phyloP scores from a whole-genome alignment of 2,888 invertebrate genomes.

The Xestia xanthographa region DNA sequence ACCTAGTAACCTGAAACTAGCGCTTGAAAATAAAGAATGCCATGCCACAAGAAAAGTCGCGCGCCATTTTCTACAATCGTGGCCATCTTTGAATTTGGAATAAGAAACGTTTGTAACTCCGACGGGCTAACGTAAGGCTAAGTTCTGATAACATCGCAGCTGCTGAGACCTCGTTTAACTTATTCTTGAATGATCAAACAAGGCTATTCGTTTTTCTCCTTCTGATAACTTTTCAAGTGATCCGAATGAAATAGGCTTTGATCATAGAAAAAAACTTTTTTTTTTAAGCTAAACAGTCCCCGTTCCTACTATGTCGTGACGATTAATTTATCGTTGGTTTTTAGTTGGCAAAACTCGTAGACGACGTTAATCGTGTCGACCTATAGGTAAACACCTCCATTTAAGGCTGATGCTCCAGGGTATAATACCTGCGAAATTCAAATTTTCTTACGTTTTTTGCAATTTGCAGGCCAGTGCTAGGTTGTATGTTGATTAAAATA shows the following conservation, averaged over 20 bases:
- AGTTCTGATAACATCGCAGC: slow-evolving; percentile 28
- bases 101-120: slow-evolving; percentile 28
- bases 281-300: no score
- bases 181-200: slow-evolving; percentile 7
- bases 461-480: no score
- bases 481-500: no score
- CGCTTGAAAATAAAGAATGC: neutral
- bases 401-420: no score
- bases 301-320: no score
- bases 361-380: no score
- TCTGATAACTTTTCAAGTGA: neutral
- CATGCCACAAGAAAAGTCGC: neutral
- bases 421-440: no score
- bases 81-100: slow-evolving; percentile 34
- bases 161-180: slow-evolving; percentile 34
- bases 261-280: no score
- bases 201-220: neutral
- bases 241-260: neutral
- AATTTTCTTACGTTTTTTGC: no score
- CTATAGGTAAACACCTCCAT: no score
- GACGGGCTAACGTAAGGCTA: slow-evolving; percentile 18
- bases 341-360: no score
- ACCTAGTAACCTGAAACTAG: neutral
- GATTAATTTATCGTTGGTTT: no score
- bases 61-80: slow-evolving; percentile 6